A percentile compares a stretch with the other conserved stretches of the same genome.
Evolutionary conservation across 2,113 vertebrate genomes (phyloP).

Genomic region (Equus przewalskii): DNA sequence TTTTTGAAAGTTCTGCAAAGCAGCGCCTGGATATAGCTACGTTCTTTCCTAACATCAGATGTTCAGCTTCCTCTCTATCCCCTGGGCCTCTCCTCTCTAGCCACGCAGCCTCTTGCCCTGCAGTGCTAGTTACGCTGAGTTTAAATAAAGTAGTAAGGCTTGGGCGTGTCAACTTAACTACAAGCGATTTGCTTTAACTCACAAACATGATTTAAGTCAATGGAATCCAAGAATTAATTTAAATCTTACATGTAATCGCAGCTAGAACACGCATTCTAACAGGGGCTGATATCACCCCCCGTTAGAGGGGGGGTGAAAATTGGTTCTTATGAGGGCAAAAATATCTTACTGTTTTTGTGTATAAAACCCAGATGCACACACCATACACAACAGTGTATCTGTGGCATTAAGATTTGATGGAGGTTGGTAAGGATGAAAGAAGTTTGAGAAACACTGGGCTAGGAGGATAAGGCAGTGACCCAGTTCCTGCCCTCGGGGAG

Average conservation of each 20-base stretch:
- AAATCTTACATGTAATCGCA: not conserved
- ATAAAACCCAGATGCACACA: not conserved
- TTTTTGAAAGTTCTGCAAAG: not conserved
- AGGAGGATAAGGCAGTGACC: not conserved
- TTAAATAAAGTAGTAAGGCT: not conserved
- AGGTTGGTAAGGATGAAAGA: not conserved
- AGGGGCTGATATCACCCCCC: not conserved
- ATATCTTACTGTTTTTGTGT: not conserved
- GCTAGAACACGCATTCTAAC: not conserved
- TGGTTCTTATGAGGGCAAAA: not conserved
- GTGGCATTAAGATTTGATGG: not conserved
- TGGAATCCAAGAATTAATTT: not conserved
- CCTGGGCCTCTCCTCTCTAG: not conserved
- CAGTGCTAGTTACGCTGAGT: not conserved
- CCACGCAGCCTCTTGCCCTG: not conserved
- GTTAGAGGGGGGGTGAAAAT: not conserved
- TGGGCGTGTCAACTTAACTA: not conserved
- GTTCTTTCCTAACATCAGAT: not conserved
- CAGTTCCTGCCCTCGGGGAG: not conserved
- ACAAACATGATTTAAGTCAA: not conserved
- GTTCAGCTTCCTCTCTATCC: not conserved
- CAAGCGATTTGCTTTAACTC: not conserved
- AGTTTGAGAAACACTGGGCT: not conserved
- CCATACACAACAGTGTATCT: not conserved
- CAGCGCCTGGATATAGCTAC: too few species aligned